Evolutionary conservation across 2,113 vertebrate genomes (phyloP).

Genomic region (Cyphomyrus discorhynchus): DNA sequence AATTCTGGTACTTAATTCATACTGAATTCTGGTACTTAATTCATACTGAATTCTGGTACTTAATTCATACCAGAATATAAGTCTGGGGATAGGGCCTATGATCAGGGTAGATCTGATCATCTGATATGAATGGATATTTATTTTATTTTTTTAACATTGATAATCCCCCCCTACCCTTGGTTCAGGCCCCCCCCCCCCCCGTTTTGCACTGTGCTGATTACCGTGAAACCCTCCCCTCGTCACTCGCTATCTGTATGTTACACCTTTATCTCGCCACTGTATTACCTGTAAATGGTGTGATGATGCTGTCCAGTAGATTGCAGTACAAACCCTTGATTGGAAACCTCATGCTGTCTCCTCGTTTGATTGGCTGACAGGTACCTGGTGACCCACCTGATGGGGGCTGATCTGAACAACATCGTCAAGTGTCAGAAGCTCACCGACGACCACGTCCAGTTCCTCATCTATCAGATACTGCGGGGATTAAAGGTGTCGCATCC

Average conservation of each 20-base stretch:
- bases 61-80: not conserved
- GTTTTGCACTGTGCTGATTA: not conserved
- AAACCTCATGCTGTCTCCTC: not conserved
- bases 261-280: not conserved
- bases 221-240: not conserved
- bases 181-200: too few relatives aligned
- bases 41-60: not conserved
- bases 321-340: not conserved
- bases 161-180: not conserved
- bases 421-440: slow-evolving; percentile 99
- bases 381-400: slow-evolving; percentile 97
- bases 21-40: not conserved
- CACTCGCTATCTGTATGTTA: not conserved
- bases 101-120: not conserved
- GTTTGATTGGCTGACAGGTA: slow-evolving; percentile 64
- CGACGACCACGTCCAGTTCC: slow-evolving; percentile 96
- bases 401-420: slow-evolving; percentile 97
- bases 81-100: not conserved
- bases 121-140: not conserved
- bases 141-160: too few relatives aligned
- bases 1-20: not conserved
- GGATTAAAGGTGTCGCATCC: slow-evolving; percentile 79
- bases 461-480: slow-evolving; percentile 96
- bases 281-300: not conserved
- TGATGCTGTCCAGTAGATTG: not conserved